phyloP scores from a whole-genome alignment of 1,140 invertebrate genomes.

The Danaus plexippus region DNA sequence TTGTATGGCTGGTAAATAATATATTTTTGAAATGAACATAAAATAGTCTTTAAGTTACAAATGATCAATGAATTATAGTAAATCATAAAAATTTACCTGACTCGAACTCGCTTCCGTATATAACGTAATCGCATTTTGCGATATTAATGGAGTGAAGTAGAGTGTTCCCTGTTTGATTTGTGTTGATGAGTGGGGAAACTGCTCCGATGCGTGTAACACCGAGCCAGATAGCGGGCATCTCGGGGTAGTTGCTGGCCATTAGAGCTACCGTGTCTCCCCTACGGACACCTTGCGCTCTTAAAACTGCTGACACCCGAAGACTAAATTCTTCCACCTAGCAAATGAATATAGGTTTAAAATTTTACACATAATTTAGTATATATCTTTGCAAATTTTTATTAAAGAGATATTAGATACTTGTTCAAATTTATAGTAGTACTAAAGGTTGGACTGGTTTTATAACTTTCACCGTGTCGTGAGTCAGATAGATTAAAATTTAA shows the following conservation, averaged over 20 bases:
- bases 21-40: not conserved
- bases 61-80: no score
- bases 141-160: conserved; percentile 90
- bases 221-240: conserved; percentile 91
- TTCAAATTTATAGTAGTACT: no score
- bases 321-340: conserved; percentile 87
- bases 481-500: no score
- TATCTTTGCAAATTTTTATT: no score
- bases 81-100: conserved; percentile 28
- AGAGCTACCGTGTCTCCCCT: conserved; percentile 90
- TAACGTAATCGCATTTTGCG: conserved; percentile 67
- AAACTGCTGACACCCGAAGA: conserved; percentile 87
- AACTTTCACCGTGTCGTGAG: no score
- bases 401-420: no score
- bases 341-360: not conserved
- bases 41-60: not conserved
- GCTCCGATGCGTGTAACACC: conserved; percentile 91
- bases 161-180: conserved; percentile 85
- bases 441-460: no score
- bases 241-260: conserved; percentile 90
- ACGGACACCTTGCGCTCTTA: conserved; percentile 83
- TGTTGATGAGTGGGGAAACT: conserved; percentile 92
- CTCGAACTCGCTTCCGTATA: conserved; percentile 54
- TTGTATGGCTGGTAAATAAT: conserved; percentile 50
- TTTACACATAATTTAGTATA: no score